Evolutionary conservation across 2,888 invertebrate species (phyloP).

Genomic region (Nasonia oneida): DNA sequence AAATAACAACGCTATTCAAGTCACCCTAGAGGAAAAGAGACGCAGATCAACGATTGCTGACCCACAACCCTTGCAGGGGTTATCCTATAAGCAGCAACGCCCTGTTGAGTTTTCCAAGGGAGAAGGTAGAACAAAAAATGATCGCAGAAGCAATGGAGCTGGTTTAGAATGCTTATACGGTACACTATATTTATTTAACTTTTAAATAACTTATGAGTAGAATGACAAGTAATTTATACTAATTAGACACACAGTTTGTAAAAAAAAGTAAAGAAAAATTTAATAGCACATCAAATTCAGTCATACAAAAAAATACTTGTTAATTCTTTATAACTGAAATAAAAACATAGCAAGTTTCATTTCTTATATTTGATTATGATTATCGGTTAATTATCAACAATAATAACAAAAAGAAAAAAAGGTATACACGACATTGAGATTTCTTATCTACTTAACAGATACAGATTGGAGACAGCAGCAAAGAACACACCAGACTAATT

Average conservation of each 20-base stretch:
- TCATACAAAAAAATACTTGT: background rate
- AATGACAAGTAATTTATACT: background rate
- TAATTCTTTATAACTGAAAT: background rate
- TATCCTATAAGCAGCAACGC: conserved; percentile 68
- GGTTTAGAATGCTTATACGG: conserved; percentile 76
- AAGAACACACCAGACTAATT: conserved; percentile 72
- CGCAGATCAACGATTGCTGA: conserved; percentile 73
- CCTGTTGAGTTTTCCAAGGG: conserved; percentile 72
- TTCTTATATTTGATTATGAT: background rate
- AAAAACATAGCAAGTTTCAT: conserved; percentile 7
- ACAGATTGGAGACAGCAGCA: conserved; percentile 75
- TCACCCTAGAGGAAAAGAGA: conserved; percentile 75
- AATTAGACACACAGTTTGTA: too few species aligned
- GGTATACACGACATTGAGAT: conserved; percentile 37
- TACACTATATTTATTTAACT: conserved; percentile 61
- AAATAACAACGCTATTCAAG: conserved; percentile 72
- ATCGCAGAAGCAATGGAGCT: conserved; percentile 75
- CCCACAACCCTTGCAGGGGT: conserved; percentile 69
- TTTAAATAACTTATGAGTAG: conserved; percentile 17
- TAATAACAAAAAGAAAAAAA: conserved; percentile 36
- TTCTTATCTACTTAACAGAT: conserved; percentile 66
- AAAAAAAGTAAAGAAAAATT: background rate
- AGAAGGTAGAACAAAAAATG: conserved; percentile 73
- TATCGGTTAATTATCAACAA: conserved; percentile 46
- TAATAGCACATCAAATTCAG: background rate